Percentiles rank a stretch among this genome's conserved stretches.
phyloP scores from a whole-genome alignment of 2,797 vertebrate species.

The Agapornis canus region DNA sequence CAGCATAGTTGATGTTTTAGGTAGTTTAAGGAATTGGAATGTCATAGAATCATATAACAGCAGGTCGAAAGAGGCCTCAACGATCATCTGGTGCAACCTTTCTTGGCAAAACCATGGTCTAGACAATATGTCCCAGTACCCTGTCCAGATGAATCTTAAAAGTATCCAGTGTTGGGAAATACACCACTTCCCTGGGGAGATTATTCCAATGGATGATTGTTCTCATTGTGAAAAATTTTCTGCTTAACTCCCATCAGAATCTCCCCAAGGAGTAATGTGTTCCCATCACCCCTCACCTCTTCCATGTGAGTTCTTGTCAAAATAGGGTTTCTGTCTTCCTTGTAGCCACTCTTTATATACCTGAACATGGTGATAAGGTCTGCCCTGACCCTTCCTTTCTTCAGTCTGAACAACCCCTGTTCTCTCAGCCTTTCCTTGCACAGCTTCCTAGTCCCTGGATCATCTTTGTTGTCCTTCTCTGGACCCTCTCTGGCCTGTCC shows the following conservation, averaged over 20 bases:
- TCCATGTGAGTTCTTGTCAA: neutral
- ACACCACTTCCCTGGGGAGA: neutral
- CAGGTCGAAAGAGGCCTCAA: neutral
- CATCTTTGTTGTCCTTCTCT: neutral
- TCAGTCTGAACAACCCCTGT: neutral
- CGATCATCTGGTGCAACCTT: neutral
- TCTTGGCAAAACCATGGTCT: neutral
- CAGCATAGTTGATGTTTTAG: neutral
- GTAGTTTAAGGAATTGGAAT: neutral
- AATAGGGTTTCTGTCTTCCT: neutral
- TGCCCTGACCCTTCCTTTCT: neutral
- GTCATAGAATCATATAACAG: neutral
- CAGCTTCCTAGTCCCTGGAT: neutral
- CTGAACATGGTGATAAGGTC: neutral
- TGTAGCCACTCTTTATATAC: neutral
- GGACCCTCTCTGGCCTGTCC: neutral
- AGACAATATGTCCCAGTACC: neutral
- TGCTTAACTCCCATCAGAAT: neutral
- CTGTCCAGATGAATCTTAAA: neutral
- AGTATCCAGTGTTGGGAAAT: neutral
- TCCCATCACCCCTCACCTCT: neutral
- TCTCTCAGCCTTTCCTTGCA: neutral
- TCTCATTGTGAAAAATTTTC: neutral
- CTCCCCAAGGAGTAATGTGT: neutral
- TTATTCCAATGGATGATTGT: neutral